These are phyloP conservation scores for Parotia lawesii DNA, from an alignment of 2,113 vertebrate genomes.

Conservation along the genomic window DNA sequence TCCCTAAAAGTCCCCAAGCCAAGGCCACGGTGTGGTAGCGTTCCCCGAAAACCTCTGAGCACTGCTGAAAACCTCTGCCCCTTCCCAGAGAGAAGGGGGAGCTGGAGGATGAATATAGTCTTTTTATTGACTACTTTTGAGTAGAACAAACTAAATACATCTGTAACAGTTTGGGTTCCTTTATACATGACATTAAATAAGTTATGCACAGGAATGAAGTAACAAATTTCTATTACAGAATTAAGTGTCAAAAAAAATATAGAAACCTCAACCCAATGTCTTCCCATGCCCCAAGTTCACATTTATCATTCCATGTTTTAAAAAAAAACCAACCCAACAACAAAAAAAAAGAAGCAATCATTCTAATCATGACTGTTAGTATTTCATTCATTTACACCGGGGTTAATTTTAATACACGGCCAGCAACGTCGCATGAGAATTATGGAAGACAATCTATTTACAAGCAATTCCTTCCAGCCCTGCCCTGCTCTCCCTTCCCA, in stretches of 20 bases:
- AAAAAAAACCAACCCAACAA: not conserved
- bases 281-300: conserved; percentile 43
- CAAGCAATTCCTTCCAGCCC: conserved; percentile 2
- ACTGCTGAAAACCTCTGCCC: not conserved
- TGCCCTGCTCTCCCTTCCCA: not conserved
- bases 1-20: not conserved
- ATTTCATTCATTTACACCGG: conserved; percentile 62
- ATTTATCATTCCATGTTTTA: conserved; percentile 41
- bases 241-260: conserved; percentile 63
- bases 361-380: conserved; percentile 32
- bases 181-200: conserved; percentile 83
- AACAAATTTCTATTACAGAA: conserved; percentile 73
- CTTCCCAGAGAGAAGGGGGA: not conserved
- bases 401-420: conserved; percentile 23
- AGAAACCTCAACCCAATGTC: conserved; percentile 53
- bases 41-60: not conserved
- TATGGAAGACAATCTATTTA: conserved; percentile 67
- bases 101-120: conserved; percentile 71
- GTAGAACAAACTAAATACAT: conserved; percentile 83
- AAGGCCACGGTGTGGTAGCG: not conserved
- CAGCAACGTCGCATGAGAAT: conserved; percentile 24
- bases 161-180: conserved; percentile 75
- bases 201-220: conserved; percentile 76
- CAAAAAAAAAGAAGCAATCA: not conserved
- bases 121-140: conserved; percentile 80